A percentile compares a stretch with the other conserved stretches of the same genome.
These are phyloP conservation scores for Lineus longissimus DNA, from an alignment of 1,140 invertebrate species.

Conservation along the genomic window DNA sequence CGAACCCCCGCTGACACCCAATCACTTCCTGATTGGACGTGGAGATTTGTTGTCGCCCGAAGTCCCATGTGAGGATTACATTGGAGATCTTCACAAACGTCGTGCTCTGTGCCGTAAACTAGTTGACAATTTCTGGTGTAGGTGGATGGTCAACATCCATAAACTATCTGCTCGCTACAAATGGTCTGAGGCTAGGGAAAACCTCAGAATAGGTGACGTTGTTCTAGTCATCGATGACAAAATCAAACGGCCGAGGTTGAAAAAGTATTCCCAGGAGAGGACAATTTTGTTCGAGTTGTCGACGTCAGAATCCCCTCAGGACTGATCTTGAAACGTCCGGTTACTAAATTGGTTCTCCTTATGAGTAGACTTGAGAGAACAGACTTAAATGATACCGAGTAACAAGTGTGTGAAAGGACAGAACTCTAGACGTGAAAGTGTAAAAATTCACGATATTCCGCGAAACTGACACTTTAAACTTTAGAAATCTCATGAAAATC, in stretches of 20 bases:
- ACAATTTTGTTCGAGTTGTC: constrained; percentile 1
- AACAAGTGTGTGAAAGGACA: too few relatives aligned
- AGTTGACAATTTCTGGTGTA: neutral
- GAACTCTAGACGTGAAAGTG: too few relatives aligned
- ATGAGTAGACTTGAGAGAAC: constrained; percentile 1
- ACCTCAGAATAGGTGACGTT: neutral
- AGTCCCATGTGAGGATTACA: neutral
- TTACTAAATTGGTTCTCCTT: neutral
- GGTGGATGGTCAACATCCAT: constrained; percentile 5
- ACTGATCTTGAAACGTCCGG: neutral
- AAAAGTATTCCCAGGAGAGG: neutral
- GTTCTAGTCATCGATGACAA: neutral
- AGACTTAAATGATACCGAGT: neutral
- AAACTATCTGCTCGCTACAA: neutral
- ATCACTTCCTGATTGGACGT: neutral
- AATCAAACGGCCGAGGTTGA: neutral
- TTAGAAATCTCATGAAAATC: too few relatives aligned
- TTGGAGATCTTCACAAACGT: constrained; percentile 1
- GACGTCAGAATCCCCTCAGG: neutral
- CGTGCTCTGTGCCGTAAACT: neutral
- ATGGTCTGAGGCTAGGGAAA: neutral
- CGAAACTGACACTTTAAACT: too few relatives aligned
- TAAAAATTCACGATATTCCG: too few relatives aligned
- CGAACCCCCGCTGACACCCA: neutral
- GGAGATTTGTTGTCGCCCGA: neutral